phyloP scores from a whole-genome alignment of 2,797 vertebrate species.

The Peromyscus attwateri region DNA sequence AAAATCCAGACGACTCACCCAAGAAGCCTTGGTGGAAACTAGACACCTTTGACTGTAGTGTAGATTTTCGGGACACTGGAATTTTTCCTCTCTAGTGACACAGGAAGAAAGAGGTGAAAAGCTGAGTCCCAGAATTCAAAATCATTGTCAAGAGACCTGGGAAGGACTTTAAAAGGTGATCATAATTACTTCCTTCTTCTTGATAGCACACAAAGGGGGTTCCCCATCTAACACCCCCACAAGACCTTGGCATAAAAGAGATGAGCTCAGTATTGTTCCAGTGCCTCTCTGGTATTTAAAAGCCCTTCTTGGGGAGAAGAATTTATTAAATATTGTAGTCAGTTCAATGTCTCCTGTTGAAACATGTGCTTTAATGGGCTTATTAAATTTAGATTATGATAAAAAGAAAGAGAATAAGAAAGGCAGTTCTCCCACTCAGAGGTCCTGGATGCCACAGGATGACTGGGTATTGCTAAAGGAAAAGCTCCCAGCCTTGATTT shows the following conservation, averaged over 20 bases:
- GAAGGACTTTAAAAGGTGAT: conserved; percentile 82
- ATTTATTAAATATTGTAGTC: conserved; percentile 89
- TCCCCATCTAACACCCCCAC: conserved; percentile 78
- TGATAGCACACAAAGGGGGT: conserved; percentile 66
- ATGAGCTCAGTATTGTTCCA: conserved; percentile 47
- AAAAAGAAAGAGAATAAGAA: conserved; percentile 72
- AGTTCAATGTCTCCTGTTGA: conserved; percentile 86
- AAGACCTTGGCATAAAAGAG: conserved; percentile 79
- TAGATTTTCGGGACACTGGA: neutral
- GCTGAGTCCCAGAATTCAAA: conserved; percentile 62
- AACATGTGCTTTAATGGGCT: conserved; percentile 88
- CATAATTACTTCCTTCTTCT: conserved; percentile 80
- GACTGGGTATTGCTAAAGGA: conserved; percentile 78
- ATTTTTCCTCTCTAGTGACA: neutral
- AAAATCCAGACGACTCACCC: neutral
- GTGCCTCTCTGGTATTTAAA: conserved; percentile 69
- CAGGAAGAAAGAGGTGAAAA: neutral
- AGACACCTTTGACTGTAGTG: neutral
- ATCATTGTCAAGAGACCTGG: conserved; percentile 78
- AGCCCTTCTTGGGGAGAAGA: conserved; percentile 68
- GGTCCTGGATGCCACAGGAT: conserved; percentile 81
- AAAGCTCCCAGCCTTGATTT: conserved; percentile 72
- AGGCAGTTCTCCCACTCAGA: conserved; percentile 84
- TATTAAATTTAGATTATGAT: conserved; percentile 89
- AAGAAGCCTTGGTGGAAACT: neutral